Conservation (phyloP, 2,113 vertebrate species). For the Centrocercus urophasianus region DNA sequence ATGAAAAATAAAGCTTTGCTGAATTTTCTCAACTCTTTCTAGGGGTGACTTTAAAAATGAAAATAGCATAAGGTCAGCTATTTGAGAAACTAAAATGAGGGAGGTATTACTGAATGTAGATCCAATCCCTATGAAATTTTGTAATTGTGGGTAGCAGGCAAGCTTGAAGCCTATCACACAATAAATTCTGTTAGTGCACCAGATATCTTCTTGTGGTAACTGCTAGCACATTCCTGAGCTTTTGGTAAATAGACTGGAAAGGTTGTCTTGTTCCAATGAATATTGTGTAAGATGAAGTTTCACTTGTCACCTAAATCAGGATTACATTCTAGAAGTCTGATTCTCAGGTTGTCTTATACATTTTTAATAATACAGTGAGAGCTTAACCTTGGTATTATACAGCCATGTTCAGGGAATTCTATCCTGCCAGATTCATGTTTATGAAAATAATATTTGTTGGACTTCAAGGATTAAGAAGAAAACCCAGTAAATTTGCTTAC, state of each 20-base stretch:
- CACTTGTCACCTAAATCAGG: background rate
- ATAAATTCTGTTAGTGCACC: background rate
- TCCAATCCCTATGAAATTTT: background rate
- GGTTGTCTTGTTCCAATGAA: background rate
- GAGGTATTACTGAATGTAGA: background rate
- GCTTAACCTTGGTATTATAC: background rate
- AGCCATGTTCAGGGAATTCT: background rate
- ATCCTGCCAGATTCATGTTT: background rate
- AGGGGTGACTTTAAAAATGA: background rate
- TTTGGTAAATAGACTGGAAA: background rate
- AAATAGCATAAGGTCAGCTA: background rate
- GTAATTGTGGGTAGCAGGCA: background rate
- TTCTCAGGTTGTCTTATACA: background rate
- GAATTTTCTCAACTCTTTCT: slow-evolving; percentile 1
- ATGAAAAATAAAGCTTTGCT: background rate
- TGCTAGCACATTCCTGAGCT: background rate
- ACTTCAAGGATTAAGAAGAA: background rate
- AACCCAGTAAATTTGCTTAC: background rate
- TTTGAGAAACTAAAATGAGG: background rate
- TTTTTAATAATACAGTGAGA: background rate
- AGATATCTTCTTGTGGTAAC: background rate
- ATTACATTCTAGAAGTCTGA: background rate
- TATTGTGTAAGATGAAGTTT: background rate
- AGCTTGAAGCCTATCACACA: background rate
- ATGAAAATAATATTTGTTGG: background rate